Base-by-base conservation (phyloP, 2,888 invertebrate genomes). In the Apocheima hispidaria region DNA sequence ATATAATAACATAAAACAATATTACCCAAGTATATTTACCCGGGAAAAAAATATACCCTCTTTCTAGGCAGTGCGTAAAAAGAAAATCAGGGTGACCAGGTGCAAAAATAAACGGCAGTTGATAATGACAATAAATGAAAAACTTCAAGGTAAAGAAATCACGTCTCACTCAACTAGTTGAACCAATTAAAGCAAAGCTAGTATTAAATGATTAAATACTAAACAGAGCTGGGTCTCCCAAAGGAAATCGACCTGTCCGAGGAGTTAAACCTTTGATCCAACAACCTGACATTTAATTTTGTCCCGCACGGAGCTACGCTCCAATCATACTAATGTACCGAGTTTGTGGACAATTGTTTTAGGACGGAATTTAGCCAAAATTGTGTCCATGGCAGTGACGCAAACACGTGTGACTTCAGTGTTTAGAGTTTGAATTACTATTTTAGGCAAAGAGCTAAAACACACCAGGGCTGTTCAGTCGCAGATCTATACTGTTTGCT, bases 241-340 rank as follows among this genome's bases (percentile, higher is more conserved):
- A 21, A 50, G 28, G 51, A 41, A n/a, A 41, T 16, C 44, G 28
- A 52, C 59, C 40, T 48, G 48, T 33, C 53, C 49, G 20, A 49
- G 35, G 28, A 18, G 21, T 12, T 61, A 52, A 61, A 56, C 61
- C 61, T 51, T 61, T 61, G 61, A 61, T 61, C 61, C 51, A 38
- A 36, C 46, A 40, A 38, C 40, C 50, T 61, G 51, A 46, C 35
- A 9, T 52, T 60, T 60, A 53, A 60, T 60, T 60, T 53, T 26
- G 53, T 49, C 48, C 44, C 51, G 14, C 26, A 38, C 6, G 38
- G 36, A 12, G 18, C 20, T 49, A 38, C 18, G 40, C 26, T 18
- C 12, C 36, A 46, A 46, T 46, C 30, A 46, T 44, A 28, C 28
- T 44, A 16, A 44, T 44, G 44, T 28, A 18, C 30, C n/a, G 20